Evolutionary conservation across 2,113 vertebrate species (phyloP).

Genomic region (Lontra canadensis): DNA sequence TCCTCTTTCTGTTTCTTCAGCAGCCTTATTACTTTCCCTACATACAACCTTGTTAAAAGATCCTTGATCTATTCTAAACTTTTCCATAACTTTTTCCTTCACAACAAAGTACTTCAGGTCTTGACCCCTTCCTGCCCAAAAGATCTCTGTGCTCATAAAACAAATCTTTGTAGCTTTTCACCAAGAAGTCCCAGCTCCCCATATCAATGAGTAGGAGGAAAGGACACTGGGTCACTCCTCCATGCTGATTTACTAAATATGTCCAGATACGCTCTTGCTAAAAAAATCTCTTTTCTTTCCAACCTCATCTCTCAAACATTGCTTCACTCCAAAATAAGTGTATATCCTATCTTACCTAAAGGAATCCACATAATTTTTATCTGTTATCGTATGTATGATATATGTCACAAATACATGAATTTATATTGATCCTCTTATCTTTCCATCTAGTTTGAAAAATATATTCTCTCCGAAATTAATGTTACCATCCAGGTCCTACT

Average conservation of each 20-base stretch:
- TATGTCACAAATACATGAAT: neutral
- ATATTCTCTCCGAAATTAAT: neutral
- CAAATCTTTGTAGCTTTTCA: neutral
- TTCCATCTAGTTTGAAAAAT: neutral
- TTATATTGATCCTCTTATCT: neutral
- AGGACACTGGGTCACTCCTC: neutral
- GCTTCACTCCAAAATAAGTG: neutral
- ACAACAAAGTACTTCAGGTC: neutral
- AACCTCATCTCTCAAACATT: neutral
- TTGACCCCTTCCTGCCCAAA: neutral
- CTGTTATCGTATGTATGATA: neutral
- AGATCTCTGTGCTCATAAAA: neutral
- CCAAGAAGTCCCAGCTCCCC: neutral
- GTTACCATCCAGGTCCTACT: neutral
- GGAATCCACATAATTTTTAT: neutral
- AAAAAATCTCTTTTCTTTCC: neutral
- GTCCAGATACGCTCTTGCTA: neutral
- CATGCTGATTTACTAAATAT: neutral
- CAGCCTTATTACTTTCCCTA: neutral
- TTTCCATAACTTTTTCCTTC: neutral
- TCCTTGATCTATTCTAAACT: neutral
- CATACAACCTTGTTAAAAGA: neutral
- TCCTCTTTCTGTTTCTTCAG: neutral
- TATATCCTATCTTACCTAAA: neutral
- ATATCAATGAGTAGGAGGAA: neutral